Evolutionary conservation across 1,140 invertebrate genomes (phyloP).

Genomic region (Panulirus ornatus): DNA sequence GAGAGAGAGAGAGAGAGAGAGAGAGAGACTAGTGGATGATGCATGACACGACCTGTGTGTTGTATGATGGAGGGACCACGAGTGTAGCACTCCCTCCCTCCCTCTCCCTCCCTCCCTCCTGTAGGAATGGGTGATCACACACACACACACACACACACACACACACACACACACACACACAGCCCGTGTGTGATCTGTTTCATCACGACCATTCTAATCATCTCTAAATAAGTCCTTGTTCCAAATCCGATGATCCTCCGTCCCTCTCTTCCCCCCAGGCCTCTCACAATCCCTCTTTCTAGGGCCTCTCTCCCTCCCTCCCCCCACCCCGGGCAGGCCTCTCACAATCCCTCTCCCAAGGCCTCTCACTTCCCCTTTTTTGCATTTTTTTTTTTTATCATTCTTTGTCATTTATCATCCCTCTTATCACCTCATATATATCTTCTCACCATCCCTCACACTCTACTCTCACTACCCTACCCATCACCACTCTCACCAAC

Average conservation of each 20-base stretch:
- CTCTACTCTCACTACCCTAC: no score
- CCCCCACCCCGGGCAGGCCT: no score
- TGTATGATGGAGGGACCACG: no score
- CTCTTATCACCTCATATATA: no score
- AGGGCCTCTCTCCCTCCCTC: background rate
- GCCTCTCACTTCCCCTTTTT: no score
- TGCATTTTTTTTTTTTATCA: no score
- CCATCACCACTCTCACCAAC: no score
- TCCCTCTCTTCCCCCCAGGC: background rate
- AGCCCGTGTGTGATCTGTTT: background rate
- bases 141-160: background rate
- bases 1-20: conserved; percentile 11
- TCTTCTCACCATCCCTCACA: no score
- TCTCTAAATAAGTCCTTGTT: conserved; percentile 35
- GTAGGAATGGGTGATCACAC: background rate
- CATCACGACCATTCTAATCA: conserved; percentile 9
- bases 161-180: conserved; percentile 18
- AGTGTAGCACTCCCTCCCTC: no score
- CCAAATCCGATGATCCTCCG: background rate
- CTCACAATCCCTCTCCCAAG: background rate
- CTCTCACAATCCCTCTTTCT: background rate
- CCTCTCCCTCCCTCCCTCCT: no score
- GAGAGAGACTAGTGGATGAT: background rate
- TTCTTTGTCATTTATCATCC: no score
- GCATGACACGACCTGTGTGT: no score